Evolutionary conservation across 2,113 vertebrate species (phyloP).

Genomic region (Oryzias curvinotus): DNA sequence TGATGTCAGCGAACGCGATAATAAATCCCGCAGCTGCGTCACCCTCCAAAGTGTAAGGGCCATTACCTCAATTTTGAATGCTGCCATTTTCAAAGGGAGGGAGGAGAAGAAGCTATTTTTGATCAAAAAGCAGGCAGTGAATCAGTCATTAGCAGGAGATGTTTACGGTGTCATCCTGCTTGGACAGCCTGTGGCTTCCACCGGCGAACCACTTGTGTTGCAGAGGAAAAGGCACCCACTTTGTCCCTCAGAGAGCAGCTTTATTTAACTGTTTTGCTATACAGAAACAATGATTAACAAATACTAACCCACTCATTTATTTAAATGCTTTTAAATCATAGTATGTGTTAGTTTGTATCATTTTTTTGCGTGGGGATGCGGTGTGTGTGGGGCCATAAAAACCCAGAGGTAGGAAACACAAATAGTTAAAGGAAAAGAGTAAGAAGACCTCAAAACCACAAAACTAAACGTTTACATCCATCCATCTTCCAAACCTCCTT

Average conservation of each 20-base stretch:
- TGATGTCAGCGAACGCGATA: conserved; percentile 35
- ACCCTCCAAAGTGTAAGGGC: conserved; percentile 29
- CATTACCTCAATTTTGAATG: conserved; percentile 62
- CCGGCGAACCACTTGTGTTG: conserved; percentile 47
- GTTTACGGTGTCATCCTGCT: conserved; percentile 68
- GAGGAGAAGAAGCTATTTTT: conserved; percentile 60
- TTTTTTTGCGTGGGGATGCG: too few relatives aligned
- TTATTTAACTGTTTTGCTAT: too few relatives aligned
- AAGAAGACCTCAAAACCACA: too few relatives aligned
- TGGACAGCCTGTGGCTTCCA: conserved; percentile 66
- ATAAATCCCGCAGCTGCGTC: conserved; percentile 28
- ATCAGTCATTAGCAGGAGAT: conserved; percentile 69
- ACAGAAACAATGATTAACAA: too few relatives aligned
- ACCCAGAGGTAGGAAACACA: too few relatives aligned
- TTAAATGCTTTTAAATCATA: not conserved
- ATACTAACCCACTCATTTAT: not conserved
- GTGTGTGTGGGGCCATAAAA: too few relatives aligned
- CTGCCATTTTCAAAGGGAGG: conserved; percentile 38
- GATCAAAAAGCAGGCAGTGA: conserved; percentile 66
- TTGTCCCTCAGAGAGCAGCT: conserved; percentile 1
- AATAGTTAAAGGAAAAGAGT: too few relatives aligned
- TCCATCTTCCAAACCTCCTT: too few relatives aligned
- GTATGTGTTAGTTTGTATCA: too few relatives aligned
- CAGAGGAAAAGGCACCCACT: conserved; percentile 14
- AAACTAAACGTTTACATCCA: too few relatives aligned